phyloP scores from a whole-genome alignment of 2,797 vertebrate genomes.

The Fundulus diaphanus region DNA sequence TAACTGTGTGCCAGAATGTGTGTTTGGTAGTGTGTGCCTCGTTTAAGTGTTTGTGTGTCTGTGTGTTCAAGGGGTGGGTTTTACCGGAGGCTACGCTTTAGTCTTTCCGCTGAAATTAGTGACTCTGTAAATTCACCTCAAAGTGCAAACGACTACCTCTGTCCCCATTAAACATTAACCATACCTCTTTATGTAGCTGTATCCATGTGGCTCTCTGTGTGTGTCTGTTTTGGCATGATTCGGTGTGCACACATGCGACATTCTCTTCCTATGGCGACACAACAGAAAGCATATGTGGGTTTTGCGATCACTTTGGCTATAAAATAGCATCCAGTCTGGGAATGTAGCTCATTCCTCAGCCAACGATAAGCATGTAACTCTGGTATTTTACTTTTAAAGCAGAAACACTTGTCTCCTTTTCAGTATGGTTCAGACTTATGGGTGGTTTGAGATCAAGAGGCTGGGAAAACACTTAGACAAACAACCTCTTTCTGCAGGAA shows the following conservation, averaged over 20 bases:
- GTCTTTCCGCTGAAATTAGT: constrained; percentile 66
- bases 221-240: constrained; percentile 13
- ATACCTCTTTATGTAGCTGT: constrained; percentile 27
- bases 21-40: constrained; percentile 10
- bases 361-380: constrained; percentile 45
- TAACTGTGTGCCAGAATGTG: constrained; percentile 10
- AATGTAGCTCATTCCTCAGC: constrained; percentile 41
- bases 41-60: constrained; percentile 21
- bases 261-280: background rate
- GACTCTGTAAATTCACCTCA: constrained; percentile 56
- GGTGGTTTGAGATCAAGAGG: constrained; percentile 54
- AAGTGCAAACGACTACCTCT: constrained; percentile 58
- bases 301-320: constrained; percentile 8
- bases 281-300: constrained; percentile 6
- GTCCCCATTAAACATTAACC: constrained; percentile 52
- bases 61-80: constrained; percentile 32
- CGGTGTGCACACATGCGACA: background rate
- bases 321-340: constrained; percentile 49
- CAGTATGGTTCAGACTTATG: constrained; percentile 34
- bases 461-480: constrained; percentile 62
- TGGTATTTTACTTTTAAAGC: constrained; percentile 42
- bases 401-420: constrained; percentile 52
- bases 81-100: constrained; percentile 57
- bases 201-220: constrained; percentile 21
- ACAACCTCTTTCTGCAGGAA: constrained; percentile 38